A percentile compares a stretch with the other conserved stretches of the same genome.
Evolutionary conservation across 2,797 vertebrate species (phyloP).

Genomic region (Sebastes steindachneri): DNA sequence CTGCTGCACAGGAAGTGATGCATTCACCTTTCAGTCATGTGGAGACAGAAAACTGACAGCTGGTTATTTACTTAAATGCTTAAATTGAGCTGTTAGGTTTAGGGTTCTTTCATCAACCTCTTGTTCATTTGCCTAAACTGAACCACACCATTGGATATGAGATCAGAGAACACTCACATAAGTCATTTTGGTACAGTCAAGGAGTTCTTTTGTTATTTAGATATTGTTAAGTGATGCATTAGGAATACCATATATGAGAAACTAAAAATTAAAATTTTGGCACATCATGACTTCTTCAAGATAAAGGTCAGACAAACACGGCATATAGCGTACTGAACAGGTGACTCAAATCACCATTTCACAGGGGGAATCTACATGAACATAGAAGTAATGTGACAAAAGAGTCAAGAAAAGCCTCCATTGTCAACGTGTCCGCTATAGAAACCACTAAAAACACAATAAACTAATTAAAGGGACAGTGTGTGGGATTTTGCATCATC

Average conservation of each 20-base stretch:
- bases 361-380: background rate
- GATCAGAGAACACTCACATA: background rate
- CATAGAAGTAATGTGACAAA: background rate
- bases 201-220: background rate
- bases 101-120: background rate
- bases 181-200: background rate
- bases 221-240: background rate
- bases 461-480: background rate
- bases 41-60: background rate
- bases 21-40: background rate
- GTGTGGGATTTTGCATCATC: too few species aligned
- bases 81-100: background rate
- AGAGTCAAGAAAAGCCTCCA: background rate
- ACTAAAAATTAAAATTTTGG: background rate
- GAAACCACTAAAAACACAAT: background rate
- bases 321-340: background rate
- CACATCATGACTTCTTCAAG: background rate
- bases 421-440: accelerated
- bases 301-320: background rate
- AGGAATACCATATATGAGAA: background rate
- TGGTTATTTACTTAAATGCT: background rate
- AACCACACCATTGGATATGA: background rate
- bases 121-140: background rate
- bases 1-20: background rate
- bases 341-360: background rate